Percentiles rank a stretch among this genome's conserved stretches.
Evolutionary conservation across 1,140 invertebrate genomes (phyloP).

Genomic region (Bilobella aurantiaca): DNA sequence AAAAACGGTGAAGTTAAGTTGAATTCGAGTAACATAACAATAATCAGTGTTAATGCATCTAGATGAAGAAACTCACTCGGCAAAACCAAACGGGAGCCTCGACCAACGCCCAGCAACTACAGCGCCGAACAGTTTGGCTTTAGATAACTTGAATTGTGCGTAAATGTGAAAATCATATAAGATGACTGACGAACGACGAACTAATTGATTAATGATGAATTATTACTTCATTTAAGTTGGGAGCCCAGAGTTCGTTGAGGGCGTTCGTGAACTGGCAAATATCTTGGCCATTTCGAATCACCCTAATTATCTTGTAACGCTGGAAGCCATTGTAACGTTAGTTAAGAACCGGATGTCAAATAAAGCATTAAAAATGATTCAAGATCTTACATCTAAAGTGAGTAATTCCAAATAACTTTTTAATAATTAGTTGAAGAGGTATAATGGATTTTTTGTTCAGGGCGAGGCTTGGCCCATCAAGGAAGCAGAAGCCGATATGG

Average conservation of each 20-base stretch:
- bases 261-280: conserved; percentile 63
- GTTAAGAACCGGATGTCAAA: conserved; percentile 55
- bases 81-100: conserved; percentile 47
- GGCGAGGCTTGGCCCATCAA: conserved; percentile 57
- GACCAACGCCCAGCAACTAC: conserved; percentile 53
- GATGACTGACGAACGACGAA: too few relatives aligned
- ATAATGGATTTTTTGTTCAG: conserved; percentile 38
- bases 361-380: conserved; percentile 52
- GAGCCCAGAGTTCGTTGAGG: conserved; percentile 68
- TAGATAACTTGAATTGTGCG: conserved; percentile 77
- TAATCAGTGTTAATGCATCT: too few relatives aligned
- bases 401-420: neutral
- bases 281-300: conserved; percentile 68
- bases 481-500: conserved; percentile 55
- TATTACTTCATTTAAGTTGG: conserved; percentile 52
- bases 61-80: too few relatives aligned
- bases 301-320: conserved; percentile 64
- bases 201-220: conserved; percentile 21
- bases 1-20: too few relatives aligned
- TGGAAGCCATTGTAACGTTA: conserved; percentile 61
- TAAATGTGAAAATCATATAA: neutral
- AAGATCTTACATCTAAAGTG: conserved; percentile 37
- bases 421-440: neutral
- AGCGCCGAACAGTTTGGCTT: conserved; percentile 65
- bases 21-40: too few relatives aligned